Conservation (phyloP, 2,797 vertebrate species). For the Liparis tanakae region DNA sequence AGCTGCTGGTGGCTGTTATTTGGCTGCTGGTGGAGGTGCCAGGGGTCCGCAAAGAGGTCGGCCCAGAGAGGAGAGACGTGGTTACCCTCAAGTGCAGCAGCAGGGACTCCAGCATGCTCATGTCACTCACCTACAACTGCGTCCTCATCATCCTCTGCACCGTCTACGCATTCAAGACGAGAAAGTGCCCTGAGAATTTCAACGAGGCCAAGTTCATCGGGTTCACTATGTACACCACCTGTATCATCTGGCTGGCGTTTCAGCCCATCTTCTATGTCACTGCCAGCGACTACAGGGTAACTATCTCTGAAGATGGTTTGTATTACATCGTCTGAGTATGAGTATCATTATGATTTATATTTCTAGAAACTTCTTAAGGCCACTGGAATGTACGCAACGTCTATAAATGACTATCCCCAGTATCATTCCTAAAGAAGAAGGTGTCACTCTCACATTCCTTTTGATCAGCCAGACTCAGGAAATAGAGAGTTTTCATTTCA, state of each 20-base stretch:
- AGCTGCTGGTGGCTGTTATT: constrained; percentile 91
- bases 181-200: constrained; percentile 99
- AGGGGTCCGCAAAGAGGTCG: constrained; percentile 93
- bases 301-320: constrained; percentile 35
- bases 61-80: constrained; percentile 91
- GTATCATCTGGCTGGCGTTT: constrained; percentile 99
- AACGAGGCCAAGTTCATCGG: constrained; percentile 99
- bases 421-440: constrained; percentile 42
- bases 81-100: constrained; percentile 97
- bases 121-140: constrained; percentile 96
- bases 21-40: constrained; percentile 96
- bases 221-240: constrained; percentile 99
- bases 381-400: constrained; percentile 47
- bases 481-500: constrained; percentile 58
- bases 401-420: constrained; percentile 51
- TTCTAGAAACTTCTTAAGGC: constrained; percentile 11
- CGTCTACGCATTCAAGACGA: constrained; percentile 98
- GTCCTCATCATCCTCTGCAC: constrained; percentile 97
- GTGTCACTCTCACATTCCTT: constrained; percentile 65
- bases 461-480: constrained; percentile 67
- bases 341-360: constrained; percentile 13
- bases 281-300: constrained; percentile 97
- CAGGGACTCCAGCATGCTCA: constrained; percentile 94
- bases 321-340: background rate
- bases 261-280: constrained; percentile 99